Percentiles rank a stretch among this genome's conserved stretches.
Conservation (phyloP, 2,797 vertebrate species). For the Phataginus tetradactyla region DNA sequence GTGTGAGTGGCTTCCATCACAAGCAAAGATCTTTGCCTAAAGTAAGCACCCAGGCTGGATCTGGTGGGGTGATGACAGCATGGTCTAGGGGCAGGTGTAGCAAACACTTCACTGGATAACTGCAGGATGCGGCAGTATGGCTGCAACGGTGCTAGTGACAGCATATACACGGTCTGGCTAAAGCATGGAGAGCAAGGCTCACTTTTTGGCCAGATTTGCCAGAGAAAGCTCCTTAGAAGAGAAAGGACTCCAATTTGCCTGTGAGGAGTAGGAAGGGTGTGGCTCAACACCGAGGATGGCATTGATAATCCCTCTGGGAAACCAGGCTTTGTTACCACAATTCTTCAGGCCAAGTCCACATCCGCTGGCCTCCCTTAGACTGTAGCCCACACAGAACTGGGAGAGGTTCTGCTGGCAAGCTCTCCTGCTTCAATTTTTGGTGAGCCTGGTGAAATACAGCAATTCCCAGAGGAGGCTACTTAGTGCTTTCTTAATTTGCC, state of each 20-base stretch:
- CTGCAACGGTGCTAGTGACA: background rate
- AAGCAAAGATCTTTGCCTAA: background rate
- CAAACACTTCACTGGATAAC: background rate
- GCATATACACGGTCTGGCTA: background rate
- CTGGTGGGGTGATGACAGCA: background rate
- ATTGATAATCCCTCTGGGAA: background rate
- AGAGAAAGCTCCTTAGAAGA: background rate
- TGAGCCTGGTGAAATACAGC: background rate
- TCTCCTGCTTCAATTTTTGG: background rate
- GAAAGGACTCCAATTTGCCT: background rate
- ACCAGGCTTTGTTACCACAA: background rate
- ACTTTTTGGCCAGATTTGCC: background rate
- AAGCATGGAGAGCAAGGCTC: background rate
- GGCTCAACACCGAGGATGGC: background rate
- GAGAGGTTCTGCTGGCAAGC: slow-evolving; percentile 42
- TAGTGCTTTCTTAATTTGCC: background rate
- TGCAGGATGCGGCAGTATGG: background rate
- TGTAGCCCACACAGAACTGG: slow-evolving; percentile 28
- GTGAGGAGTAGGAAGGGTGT: background rate
- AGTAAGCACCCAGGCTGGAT: background rate
- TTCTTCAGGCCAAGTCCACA: slow-evolving; percentile 21
- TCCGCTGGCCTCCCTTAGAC: slow-evolving; percentile 22
- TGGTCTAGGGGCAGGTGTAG: background rate
- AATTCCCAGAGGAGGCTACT: background rate
- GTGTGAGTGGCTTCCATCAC: background rate